phyloP scores from a whole-genome alignment of 2,113 vertebrate species.

The Bolborhynchus lineola region DNA sequence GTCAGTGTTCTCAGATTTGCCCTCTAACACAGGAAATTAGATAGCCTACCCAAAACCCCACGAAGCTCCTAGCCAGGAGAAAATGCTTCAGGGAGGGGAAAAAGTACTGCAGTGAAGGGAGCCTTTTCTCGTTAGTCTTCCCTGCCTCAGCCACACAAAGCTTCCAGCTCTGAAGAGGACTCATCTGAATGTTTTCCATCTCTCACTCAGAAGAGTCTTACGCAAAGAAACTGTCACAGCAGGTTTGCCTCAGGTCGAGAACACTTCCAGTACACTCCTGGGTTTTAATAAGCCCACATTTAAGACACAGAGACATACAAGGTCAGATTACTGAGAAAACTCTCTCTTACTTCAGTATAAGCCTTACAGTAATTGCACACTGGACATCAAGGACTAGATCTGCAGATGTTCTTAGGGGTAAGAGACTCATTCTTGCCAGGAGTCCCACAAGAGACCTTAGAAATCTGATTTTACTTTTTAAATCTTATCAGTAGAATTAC shows the following conservation, averaged over 20 bases:
- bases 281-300: not conserved
- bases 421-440: not conserved
- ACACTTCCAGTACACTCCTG: not conserved
- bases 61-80: not conserved
- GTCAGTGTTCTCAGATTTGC: not conserved
- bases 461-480: not conserved
- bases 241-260: not conserved
- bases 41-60: not conserved
- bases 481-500: not conserved
- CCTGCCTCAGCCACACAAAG: not conserved
- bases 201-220: not conserved
- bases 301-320: not conserved
- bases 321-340: not conserved
- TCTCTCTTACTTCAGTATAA: not conserved
- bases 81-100: not conserved
- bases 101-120: not conserved
- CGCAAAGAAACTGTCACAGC: not conserved
- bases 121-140: not conserved
- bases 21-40: not conserved
- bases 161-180: not conserved
- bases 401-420: not conserved
- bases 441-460: not conserved
- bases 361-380: not conserved
- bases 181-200: not conserved
- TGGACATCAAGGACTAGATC: not conserved